Percentiles rank a stretch among this genome's conserved stretches.
Evolutionary conservation across 2,888 invertebrate genomes (phyloP).

Genomic region (Cabera pusaria): DNA sequence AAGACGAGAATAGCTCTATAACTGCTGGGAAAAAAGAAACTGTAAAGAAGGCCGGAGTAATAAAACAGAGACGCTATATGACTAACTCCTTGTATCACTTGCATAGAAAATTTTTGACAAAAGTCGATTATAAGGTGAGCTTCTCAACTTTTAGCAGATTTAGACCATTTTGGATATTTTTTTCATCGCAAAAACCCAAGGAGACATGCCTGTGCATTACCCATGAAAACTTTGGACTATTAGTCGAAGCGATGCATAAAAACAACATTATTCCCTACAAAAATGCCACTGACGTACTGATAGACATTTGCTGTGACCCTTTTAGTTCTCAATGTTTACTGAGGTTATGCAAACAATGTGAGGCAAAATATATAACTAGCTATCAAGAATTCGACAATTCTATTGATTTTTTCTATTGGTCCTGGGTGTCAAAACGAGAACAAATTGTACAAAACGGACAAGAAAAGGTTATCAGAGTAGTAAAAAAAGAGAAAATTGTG

Average conservation of each 20-base stretch:
- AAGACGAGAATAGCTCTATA: background rate
- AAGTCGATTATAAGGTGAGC: slow-evolving; percentile 12
- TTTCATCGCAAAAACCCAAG: slow-evolving; percentile 4
- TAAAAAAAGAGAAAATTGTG: background rate
- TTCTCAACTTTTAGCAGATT: slow-evolving; percentile 9
- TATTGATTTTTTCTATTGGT: slow-evolving; percentile 1
- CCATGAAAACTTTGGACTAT: slow-evolving; percentile 1
- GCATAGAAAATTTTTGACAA: slow-evolving; percentile 8
- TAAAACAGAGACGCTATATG: no score
- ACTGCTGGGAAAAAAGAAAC: no score
- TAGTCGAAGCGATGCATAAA: background rate
- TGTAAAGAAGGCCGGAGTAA: no score
- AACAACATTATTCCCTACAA: background rate
- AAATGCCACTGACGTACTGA: background rate
- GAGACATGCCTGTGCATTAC: slow-evolving; percentile 3
- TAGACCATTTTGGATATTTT: slow-evolving; percentile 1
- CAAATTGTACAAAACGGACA: background rate
- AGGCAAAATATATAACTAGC: background rate
- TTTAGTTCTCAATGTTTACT: slow-evolving; percentile 2
- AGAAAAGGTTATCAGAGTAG: background rate
- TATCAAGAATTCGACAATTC: background rate
- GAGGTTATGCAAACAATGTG: background rate
- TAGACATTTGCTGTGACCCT: slow-evolving; percentile 4
- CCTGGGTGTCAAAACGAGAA: slow-evolving; percentile 1
- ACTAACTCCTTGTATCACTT: background rate